These are phyloP conservation scores for Pseudopipra pipra DNA, from an alignment of 2,113 vertebrate species.

Conservation along the genomic window DNA sequence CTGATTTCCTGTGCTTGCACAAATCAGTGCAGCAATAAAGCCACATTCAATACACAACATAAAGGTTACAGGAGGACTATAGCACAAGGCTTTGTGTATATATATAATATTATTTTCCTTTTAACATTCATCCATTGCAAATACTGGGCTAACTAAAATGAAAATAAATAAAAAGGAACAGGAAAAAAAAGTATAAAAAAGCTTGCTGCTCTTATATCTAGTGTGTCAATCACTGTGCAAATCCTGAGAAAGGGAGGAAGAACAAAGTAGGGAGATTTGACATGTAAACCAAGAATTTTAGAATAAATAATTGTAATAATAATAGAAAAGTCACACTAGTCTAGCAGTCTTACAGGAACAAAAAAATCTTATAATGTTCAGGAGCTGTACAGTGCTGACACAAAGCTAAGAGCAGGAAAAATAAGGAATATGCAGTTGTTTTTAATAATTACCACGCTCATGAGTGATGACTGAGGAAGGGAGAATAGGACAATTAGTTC, in stretches of 20 bases:
- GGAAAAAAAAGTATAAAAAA: slow-evolving; percentile 39
- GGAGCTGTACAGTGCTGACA: slow-evolving; percentile 85
- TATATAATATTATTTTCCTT: not conserved
- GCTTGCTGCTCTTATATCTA: slow-evolving; percentile 76
- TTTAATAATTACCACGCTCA: slow-evolving; percentile 95
- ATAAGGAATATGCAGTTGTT: slow-evolving; percentile 66
- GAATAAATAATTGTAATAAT: slow-evolving; percentile 26
- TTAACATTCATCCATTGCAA: slow-evolving; percentile 69
- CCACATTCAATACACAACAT: slow-evolving; percentile 73
- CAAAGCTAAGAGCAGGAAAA: slow-evolving; percentile 77
- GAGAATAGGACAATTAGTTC: slow-evolving; percentile 82
- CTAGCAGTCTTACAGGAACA: not conserved
- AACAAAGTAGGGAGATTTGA: slow-evolving; percentile 46
- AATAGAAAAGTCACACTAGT: not conserved
- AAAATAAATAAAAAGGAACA: slow-evolving; percentile 33
- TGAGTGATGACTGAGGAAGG: slow-evolving; percentile 92
- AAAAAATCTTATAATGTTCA: slow-evolving; percentile 54
- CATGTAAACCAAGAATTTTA: slow-evolving; percentile 24
- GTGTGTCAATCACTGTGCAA: slow-evolving; percentile 80
- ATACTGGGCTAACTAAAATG: slow-evolving; percentile 53
- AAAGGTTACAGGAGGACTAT: slow-evolving; percentile 58
- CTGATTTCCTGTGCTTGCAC: slow-evolving; percentile 68
- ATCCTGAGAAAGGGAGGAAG: slow-evolving; percentile 76
- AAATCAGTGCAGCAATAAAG: slow-evolving; percentile 76
- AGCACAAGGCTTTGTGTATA: slow-evolving; percentile 60